Base-by-base conservation (phyloP, 2,113 vertebrate genomes). In the Apeltes quadracus region DNA sequence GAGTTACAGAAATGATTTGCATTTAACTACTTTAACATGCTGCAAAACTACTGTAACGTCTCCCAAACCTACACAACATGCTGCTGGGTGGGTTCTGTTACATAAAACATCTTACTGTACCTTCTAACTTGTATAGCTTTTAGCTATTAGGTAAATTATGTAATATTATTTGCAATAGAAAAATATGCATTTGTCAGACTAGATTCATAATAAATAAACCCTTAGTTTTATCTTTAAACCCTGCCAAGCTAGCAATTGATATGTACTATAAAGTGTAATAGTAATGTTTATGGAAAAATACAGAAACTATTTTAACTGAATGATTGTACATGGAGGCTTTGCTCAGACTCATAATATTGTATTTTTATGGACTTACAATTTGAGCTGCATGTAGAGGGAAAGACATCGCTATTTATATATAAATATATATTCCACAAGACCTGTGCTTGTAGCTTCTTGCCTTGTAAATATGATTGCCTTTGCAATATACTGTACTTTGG, bases 1-100 rank as follows among this genome's bases (percentile, higher is more conserved):
- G 92, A 93, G 92, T 91, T 91, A 90, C 86, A 92, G 81, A 89
- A 91, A 92, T 90, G 92, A 77, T 92, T 91, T 79, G 88, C 80
- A 90, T 90, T 58, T 72, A 93, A 93, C 92, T 94, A 94, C 92
- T 95, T 93, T 88, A 86, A 92, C 88, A 93, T 90, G 90, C 94
- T 94, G 94, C 95, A 95, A 90, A 92, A 92, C 94, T 96, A 95
- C 95, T 96, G 95, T 96, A 95, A 95, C 94, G 92, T 95, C 90
- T 93, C 86, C 81, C 84, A 93, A 89, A 92, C 92, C 92, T 92
- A 89, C 91, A 93, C 92, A 92, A 88, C 92, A 93, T 92, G 85
- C 92, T 90, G 90, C 82, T 85, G 77, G 85, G 90, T 87, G 84
- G 89, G 93, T 91, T 86, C 90, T 92, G 92, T 92, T 91, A 92